phyloP scores from a whole-genome alignment of 1,140 invertebrate species.

The Planococcus citri region DNA sequence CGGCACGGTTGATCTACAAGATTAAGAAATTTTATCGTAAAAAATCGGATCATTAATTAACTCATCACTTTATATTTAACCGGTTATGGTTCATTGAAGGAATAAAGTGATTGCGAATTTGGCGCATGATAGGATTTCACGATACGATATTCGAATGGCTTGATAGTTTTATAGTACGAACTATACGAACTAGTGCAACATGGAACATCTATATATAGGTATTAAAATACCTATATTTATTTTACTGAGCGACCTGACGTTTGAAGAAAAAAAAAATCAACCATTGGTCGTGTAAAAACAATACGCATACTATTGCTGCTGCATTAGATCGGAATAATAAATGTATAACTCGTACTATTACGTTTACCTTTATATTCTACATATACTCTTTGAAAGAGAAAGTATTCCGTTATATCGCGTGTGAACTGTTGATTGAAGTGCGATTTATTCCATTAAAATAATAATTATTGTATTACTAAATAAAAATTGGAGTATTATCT shows the following conservation, averaged over 20 bases:
- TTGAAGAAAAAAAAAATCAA: not conserved
- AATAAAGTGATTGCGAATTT: not conserved
- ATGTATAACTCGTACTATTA: not conserved
- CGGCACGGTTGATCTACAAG: not conserved
- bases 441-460: not conserved
- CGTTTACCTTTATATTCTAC: not conserved
- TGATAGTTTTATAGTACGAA: not conserved
- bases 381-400: not conserved
- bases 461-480: not conserved
- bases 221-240: too few species aligned
- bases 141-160: not conserved
- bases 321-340: not conserved
- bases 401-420: not conserved
- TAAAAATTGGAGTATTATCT: not conserved
- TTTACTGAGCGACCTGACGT: too few species aligned
- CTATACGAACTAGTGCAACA: too few species aligned
- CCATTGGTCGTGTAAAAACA: not conserved
- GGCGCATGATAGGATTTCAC: not conserved
- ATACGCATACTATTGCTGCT: not conserved
- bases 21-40: not conserved
- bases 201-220: not conserved
- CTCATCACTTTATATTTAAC: not conserved
- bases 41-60: conserved; percentile 1
- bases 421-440: not conserved
- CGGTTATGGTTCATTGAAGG: not conserved